Evolutionary conservation across 64 coral and sea anemone species (phyloP), one percentile per base, ranked within the genome.

Genomic region (Stichodactyla mertensii): DNA sequence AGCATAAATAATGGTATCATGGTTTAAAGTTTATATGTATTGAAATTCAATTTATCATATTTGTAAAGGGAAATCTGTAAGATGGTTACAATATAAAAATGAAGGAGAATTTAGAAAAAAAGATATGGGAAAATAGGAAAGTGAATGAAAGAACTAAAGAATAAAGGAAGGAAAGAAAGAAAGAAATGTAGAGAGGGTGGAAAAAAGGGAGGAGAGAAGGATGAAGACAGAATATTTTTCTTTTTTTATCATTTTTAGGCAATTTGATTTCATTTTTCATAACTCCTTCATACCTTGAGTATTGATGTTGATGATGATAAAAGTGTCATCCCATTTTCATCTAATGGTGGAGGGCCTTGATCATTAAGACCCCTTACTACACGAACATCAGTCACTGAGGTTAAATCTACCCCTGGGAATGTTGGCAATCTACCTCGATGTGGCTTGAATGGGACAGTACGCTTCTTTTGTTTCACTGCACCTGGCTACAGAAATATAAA

Each of bases 331-430:
- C 94, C 94, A 55, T 89, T 92, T 5, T 89, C 86, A 66, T 97
- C 85, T 14, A 92, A 55, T 53, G 64, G 66, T 64, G 85, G 84
- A 16, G 86, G 55, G 0, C 57, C 82, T n/a, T 74, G n/a, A 0
- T 27, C 15, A n/a, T 85, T 55, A 24, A 85, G 88, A 2, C 52
- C 77, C 5, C 88, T 85, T 23, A 92, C 52, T 4, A 89, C 57
- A 36, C 83, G 64, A 20, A 87, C 80, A 82, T 93, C 91, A 64
- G 94, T 95, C 9, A 97, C 57, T 55, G 94, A 89, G 0, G 94
- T 93, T 54, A 97, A 77, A 87, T 93, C 94, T 51, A 97, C 88
- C 16, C 94, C 94, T 61, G 91, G 93, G 55, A 93, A 97, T 53
- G 85, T 70, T 16, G 94, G 94, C n/a, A 97, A 55, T 66, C 93